These are phyloP conservation scores for Limnothrissa miodon DNA, from an alignment of 2,113 vertebrate species.

Conservation along the genomic window DNA sequence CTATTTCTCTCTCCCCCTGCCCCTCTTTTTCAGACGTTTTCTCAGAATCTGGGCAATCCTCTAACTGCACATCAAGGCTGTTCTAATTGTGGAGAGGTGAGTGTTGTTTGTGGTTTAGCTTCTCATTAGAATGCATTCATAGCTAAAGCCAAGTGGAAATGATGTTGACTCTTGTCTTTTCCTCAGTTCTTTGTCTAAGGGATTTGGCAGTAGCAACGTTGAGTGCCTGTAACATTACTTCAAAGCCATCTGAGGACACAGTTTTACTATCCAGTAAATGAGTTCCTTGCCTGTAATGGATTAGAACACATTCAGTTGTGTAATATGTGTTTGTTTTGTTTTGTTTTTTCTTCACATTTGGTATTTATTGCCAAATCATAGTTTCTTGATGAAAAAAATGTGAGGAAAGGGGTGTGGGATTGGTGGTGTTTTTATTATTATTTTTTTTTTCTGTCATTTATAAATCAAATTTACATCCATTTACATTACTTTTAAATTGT, in stretches of 20 bases:
- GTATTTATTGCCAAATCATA: neutral
- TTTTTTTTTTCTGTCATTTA: too few species aligned
- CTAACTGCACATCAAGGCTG: neutral
- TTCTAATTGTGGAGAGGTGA: neutral
- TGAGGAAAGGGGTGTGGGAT: too few species aligned
- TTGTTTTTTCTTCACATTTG: neutral
- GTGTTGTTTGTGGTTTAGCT: neutral
- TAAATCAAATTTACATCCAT: too few species aligned
- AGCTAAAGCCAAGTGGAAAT: neutral
- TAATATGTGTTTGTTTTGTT: neutral
- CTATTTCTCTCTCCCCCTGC: neutral
- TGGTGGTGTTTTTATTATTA: too few species aligned
- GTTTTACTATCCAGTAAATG: neutral
- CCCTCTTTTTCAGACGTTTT: neutral
- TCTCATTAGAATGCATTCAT: neutral
- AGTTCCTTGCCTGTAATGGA: neutral
- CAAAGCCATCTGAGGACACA: neutral
- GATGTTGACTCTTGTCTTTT: constrained; percentile 11
- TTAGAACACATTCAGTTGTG: neutral
- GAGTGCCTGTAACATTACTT: neutral
- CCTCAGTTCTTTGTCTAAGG: constrained; percentile 1
- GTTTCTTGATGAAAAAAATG: too few species aligned
- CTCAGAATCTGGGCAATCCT: neutral
- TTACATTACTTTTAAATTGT: too few species aligned
- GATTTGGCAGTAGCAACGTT: neutral